phyloP scores from a whole-genome alignment of 53 echinoderm and acorn worm genomes.

The Actinopyga echinites region DNA sequence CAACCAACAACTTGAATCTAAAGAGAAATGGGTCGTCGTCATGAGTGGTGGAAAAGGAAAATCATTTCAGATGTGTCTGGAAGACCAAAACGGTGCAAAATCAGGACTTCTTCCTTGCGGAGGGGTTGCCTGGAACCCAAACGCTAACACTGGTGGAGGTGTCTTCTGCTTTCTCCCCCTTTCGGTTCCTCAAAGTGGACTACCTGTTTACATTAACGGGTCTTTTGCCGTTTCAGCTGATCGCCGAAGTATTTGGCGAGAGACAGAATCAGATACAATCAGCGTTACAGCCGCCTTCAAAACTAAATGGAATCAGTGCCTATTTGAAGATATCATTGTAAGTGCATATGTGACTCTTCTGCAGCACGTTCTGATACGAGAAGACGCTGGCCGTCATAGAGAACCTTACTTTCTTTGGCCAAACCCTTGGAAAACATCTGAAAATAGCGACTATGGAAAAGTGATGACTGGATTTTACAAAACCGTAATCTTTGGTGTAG shows the following conservation, averaged over 20 bases:
- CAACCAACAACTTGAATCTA: background rate
- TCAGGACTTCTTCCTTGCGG: constrained; percentile 69
- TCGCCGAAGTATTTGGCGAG: constrained; percentile 37
- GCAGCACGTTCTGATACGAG: background rate
- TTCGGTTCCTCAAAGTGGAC: constrained; percentile 30
- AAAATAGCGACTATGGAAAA: constrained; percentile 31
- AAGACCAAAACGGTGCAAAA: constrained; percentile 46
- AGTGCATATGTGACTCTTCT: constrained; percentile 52
- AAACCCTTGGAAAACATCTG: constrained; percentile 21
- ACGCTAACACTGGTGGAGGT: background rate
- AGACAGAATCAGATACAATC: background rate
- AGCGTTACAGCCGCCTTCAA: background rate
- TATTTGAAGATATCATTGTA: constrained; percentile 45
- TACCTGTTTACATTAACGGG: constrained; percentile 60
- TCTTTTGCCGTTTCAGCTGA: constrained; percentile 55
- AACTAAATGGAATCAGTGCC: constrained; percentile 50
- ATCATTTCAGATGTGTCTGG: constrained; percentile 10
- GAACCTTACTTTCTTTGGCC: constrained; percentile 40
- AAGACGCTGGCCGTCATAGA: background rate
- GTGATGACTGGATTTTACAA: constrained; percentile 52
- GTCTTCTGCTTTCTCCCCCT: constrained; percentile 66
- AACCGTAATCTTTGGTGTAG: constrained; percentile 21
- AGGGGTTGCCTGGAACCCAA: constrained; percentile 60
- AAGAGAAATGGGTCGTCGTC: constrained; percentile 31
- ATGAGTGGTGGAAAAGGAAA: constrained; percentile 15